Evolutionary conservation across 1,140 invertebrate species (phyloP), one percentile per base, ranked within the genome.

Genomic region (Drosophila sp.): DNA sequence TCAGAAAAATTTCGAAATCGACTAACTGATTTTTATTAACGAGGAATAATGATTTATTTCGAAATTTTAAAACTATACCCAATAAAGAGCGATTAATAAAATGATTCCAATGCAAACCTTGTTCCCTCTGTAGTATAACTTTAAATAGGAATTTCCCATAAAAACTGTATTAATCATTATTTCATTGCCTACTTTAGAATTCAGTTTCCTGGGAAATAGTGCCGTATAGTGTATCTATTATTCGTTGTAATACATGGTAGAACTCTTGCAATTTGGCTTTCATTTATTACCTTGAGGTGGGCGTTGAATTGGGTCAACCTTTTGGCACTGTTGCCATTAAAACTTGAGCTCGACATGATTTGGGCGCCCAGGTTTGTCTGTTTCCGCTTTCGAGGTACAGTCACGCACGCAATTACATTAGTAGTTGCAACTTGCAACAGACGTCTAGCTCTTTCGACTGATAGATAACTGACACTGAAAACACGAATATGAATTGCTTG

Each of bases 251-350:
- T 18, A 21, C n/a, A 8, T 6, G 16, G 25, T 18, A 32, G 4
- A 7, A 7, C 46, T 14, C 16, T 27, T 11, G 4, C 25, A 34
- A 29, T 16, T 16, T 21, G n/a, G 16, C 16, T 45, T 54, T 50
- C 45, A 45, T 69, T 69, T 62, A 61, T 32, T 66, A 48, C 56
- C 70, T 65, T 74, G 61, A 50, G 71, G 57, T 50, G 45, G 43
- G 63, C 14, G 41, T 25, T 16, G 40, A 84, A 89, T 78, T 89
- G 57, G 82, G 82, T 86, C 82, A 86, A 51, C 80, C 72, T 13
- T 65, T 70, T 59, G 25, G 64, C 56, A 43, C 56, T 70, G 57
- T 62, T 74, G 71, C 57, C 54, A 56, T 67, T 72, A 67, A 40
- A 67, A 59, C 32, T 45, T 54, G 58, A 40, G 46, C 58, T 38